Conservation (phyloP, 1,140 invertebrate genomes). For the Armadillidium nasatum region DNA sequence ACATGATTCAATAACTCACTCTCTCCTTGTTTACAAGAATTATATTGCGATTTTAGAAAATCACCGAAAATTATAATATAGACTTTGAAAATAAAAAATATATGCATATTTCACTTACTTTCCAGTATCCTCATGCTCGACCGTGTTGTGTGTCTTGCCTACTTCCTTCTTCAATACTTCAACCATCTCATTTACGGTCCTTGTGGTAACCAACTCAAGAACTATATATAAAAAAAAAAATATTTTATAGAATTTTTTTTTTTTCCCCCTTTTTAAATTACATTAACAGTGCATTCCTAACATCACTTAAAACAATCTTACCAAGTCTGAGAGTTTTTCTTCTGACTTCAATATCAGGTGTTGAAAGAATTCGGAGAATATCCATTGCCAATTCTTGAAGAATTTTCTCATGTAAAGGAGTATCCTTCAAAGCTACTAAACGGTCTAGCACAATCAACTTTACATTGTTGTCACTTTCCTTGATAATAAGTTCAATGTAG, state of each 20-base stretch:
- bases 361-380: constrained; percentile 84
- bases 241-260: neutral
- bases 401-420: constrained; percentile 82
- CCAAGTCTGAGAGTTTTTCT: constrained; percentile 58
- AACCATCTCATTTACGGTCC: constrained; percentile 96
- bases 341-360: constrained; percentile 86
- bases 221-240: constrained; percentile 54
- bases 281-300: neutral
- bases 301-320: neutral
- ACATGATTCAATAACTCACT: no score
- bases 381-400: constrained; percentile 98
- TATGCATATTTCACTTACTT: constrained; percentile 57
- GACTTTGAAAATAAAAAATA: no score
- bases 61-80: no score
- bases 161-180: constrained; percentile 90
- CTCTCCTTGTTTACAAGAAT: no score
- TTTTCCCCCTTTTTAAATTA: neutral
- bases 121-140: constrained; percentile 89
- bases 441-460: constrained; percentile 97
- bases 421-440: constrained; percentile 80
- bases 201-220: constrained; percentile 85
- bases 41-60: no score
- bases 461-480: constrained; percentile 99
- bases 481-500: constrained; percentile 97
- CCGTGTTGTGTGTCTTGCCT: constrained; percentile 78